Base-by-base conservation (phyloP, 2,888 invertebrate species). In the Callyntrura sp. region DNA sequence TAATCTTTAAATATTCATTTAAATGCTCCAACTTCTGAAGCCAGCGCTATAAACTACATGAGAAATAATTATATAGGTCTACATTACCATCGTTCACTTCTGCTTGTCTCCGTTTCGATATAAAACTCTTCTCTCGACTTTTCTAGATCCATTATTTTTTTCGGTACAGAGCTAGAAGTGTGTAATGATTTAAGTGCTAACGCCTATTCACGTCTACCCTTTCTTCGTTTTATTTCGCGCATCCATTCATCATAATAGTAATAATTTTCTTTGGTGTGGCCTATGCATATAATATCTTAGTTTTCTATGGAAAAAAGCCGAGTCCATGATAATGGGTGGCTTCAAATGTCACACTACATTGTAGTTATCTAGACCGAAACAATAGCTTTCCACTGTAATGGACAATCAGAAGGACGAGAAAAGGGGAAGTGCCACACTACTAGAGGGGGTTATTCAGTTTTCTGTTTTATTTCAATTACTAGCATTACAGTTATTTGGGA, bases 261-360 rank as follows among this genome's bases (percentile, higher is more conserved):
- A n/a, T 14, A 6, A 51, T 51, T 51, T 8, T 57, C 6, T 4
- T 6, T 2, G 6, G 6, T 2, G 6, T 6, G 6, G 35, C 6
- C 35, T 35, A 35, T 35, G 6, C 2, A 35, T 35, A 35, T 4
- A 35, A 35, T 35, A 35, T 35, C 35, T 35, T 35, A 35, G 35
- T 35, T 35, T 35, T 35, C 35, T 35, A 35, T 4, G 6, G 6
- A 6, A 35, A 35, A 35, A 35, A 35, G 6, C 6, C 3, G 35
- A 35, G 2, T 35, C 35, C 35, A 35, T 35, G 76, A 88, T 73
- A 83, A 88, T 82, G 35, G 55, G 65, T 25, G 81, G 35, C 73
- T 87, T 87, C 45, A 6, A 35, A 35, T 35, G 35, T 35, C 35
- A 35, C 35, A 35, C 43, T 28, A 23, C 23, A 65, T 60, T 62